Base-by-base conservation (phyloP, 2,113 vertebrate genomes). In the Hyperoodon ampullatus region DNA sequence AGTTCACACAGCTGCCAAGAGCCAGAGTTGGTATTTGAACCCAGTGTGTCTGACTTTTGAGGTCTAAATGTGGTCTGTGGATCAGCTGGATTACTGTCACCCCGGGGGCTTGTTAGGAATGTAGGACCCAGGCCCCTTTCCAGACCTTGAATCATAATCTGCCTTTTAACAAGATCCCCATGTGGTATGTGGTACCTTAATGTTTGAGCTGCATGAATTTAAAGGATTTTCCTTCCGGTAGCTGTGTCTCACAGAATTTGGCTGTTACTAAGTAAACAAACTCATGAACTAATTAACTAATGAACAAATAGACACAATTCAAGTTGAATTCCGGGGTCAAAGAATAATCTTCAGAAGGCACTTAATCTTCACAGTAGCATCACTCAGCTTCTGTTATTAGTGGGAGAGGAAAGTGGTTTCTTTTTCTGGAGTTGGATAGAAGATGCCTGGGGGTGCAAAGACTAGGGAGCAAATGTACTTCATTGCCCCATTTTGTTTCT, bases 141-240 rank as follows among this genome's bases (percentile, higher is more conserved):
- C 33, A 88, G 88, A 78, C 47, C 82, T 97, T 44, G 61, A 61
- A 74, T 89, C 21, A 24, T 68, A 86, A 77, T 21, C 61, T 92
- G n/a, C 91, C 74, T 90, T 91, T 95, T 96, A 87, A 96, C 66
- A 50, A 90, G 93, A 93, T 87, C 80, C 58, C 30, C 35, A 24
- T 53, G 60, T 58, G 88, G 39, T n/a, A 35, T 14, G 19, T 23
- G 35, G 30, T 70, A 33, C 21, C 50, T 53, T n/a, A 6, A 50
- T 61, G 83, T 58, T 18, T 90, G 72, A 71, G 33, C 42, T 15
- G 14, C 28, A 28, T 1, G 75, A 44, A 65, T 53, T 44, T 58
- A 21, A 14, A 35, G 9, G 12, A 21, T 44, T 85, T 96, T 75
- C 81, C 16, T 30, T 88, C 58, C 5, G 12, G 0, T 60, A 44